Conservation (phyloP, 2,888 invertebrate genomes). For the Rambutsinella grinnellia region DNA sequence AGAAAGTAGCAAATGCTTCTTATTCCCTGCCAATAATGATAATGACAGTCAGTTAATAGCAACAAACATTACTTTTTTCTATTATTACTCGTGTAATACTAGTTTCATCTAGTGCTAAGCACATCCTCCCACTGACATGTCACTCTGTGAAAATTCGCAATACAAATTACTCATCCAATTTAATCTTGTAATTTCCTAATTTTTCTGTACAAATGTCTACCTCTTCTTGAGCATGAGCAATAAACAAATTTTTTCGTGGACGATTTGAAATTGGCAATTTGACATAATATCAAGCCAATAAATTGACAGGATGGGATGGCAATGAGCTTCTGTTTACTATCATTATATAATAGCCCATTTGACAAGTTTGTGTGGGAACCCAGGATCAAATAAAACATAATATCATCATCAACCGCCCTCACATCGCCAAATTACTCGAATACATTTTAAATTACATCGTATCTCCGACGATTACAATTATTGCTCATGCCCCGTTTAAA, state of each 20-base stretch:
- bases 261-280: constrained; percentile 13
- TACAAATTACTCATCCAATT: background rate
- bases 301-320: background rate
- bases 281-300: background rate
- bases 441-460: background rate
- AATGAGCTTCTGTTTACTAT: constrained; percentile 1
- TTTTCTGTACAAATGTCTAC: background rate
- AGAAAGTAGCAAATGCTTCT: constrained; percentile 19
- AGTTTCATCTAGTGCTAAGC: background rate
- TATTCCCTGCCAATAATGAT: constrained; percentile 13
- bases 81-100: background rate
- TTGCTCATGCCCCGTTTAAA: background rate
- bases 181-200: background rate
- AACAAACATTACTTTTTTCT: constrained; percentile 14
- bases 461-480: background rate
- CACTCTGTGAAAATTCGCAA: background rate
- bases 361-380: constrained; percentile 13
- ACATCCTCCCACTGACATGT: background rate
- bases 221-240: background rate
- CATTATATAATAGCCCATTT: constrained; percentile 3
- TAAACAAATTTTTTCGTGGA: background rate
- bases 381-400: constrained; percentile 10
- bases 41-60: constrained; percentile 8
- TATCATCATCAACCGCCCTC: background rate
- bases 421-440: constrained; percentile 1